Conservation (phyloP, 1,140 invertebrate genomes). For the Papilio glaucus region DNA sequence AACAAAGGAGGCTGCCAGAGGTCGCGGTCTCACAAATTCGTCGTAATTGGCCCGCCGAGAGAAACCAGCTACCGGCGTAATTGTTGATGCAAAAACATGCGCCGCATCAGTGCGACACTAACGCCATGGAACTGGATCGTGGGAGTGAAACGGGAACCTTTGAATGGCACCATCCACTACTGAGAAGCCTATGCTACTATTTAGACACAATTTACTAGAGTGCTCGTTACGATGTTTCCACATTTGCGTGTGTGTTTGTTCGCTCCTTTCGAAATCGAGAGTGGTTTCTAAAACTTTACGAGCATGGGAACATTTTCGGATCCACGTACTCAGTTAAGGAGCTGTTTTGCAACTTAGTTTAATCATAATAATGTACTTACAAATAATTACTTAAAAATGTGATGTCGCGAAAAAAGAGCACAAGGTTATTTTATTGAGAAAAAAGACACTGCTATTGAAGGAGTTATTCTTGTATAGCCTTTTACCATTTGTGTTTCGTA, state of each 20-base stretch:
- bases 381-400: constrained; percentile 10
- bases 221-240: constrained; percentile 73
- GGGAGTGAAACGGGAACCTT: constrained; percentile 80
- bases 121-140: constrained; percentile 76
- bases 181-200: constrained; percentile 69
- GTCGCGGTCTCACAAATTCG: constrained; percentile 65
- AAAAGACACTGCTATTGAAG: not conserved
- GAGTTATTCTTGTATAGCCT: not conserved
- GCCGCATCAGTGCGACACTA: constrained; percentile 71
- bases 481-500: not conserved
- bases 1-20: constrained; percentile 68
- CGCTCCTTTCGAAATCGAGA: constrained; percentile 78
- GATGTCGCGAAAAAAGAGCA: not conserved
- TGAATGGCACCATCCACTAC: constrained; percentile 65
- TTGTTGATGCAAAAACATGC: constrained; percentile 77
- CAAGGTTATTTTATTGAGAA: not conserved
- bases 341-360: constrained; percentile 29
- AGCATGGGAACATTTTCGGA: constrained; percentile 52
- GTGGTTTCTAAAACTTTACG: constrained; percentile 54
- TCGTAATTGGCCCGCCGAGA: constrained; percentile 70
- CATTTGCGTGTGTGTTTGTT: constrained; percentile 63
- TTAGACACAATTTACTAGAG: constrained; percentile 68
- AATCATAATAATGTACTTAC: constrained; percentile 21
- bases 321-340: constrained; percentile 31
- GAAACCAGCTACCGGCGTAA: constrained; percentile 73